Conservation (phyloP, 2,797 vertebrate genomes). For the Cossypha niveicapilla region DNA sequence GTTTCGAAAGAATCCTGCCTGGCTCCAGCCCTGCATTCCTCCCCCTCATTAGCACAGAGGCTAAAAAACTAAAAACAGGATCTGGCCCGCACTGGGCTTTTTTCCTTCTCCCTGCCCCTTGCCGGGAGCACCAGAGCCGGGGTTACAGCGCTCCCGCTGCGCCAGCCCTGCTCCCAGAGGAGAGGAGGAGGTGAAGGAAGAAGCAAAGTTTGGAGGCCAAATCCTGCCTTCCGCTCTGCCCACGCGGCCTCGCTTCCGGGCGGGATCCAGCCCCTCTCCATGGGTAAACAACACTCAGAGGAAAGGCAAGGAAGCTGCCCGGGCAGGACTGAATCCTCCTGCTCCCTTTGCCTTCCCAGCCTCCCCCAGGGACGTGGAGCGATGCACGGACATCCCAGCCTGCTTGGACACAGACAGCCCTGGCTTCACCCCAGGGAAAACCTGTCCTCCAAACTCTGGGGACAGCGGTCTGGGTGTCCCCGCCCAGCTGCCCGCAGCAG, state of each 20-base stretch:
- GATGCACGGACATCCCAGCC: background rate
- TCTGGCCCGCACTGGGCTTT: background rate
- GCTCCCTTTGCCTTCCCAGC: background rate
- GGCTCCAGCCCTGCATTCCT: slow-evolving; percentile 31
- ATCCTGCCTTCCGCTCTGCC: slow-evolving; percentile 53
- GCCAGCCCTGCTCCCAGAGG: background rate
- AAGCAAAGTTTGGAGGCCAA: slow-evolving; percentile 41
- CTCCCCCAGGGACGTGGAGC: background rate
- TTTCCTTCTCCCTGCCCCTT: background rate
- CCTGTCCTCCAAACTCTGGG: background rate
- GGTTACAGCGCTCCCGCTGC: background rate
- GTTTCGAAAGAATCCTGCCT: slow-evolving; percentile 45
- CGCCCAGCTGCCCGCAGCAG: background rate
- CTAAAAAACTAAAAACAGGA: slow-evolving; percentile 28
- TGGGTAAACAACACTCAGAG: background rate
- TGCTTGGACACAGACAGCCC: accelerated
- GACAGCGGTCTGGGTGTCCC: accelerated
- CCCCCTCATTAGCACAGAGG: background rate
- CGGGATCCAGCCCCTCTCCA: background rate
- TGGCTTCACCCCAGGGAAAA: background rate
- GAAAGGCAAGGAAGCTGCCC: background rate
- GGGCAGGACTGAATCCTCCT: background rate
- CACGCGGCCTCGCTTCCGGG: slow-evolving; percentile 29
- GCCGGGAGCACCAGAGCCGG: background rate
- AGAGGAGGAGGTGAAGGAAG: slow-evolving; percentile 13